Evolutionary conservation across 2,888 invertebrate species (phyloP).

Genomic region (Ceraclea dissimilis): DNA sequence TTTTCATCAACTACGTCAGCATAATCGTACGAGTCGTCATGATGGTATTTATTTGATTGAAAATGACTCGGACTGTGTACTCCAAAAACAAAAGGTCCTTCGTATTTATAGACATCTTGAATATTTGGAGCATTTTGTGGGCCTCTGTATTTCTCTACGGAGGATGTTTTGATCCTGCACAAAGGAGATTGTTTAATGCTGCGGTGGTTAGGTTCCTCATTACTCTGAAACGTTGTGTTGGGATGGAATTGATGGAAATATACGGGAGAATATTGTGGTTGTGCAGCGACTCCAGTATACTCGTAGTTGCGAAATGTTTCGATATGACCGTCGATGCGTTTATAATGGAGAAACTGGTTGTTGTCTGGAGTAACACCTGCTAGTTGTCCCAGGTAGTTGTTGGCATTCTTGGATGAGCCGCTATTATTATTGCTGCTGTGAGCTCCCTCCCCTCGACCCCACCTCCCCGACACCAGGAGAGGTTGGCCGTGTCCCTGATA

Average conservation of each 20-base stretch:
- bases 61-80: slow-evolving; percentile 50
- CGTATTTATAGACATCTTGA: slow-evolving; percentile 28
- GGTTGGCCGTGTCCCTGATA: slow-evolving; percentile 5
- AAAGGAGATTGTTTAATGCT: neutral
- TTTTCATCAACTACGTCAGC: slow-evolving; percentile 41
- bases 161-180: neutral
- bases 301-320: slow-evolving; percentile 8
- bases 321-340: slow-evolving; percentile 3
- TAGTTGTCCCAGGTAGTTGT: slow-evolving; percentile 1
- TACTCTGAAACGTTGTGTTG: neutral
- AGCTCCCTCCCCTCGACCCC: neutral
- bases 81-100: slow-evolving; percentile 57
- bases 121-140: neutral
- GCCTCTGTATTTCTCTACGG: too few relatives aligned
- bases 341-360: slow-evolving; percentile 9
- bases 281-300: neutral
- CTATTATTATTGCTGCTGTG: slow-evolving; percentile 13
- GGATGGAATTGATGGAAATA: neutral
- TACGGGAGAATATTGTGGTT: neutral
- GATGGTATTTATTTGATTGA: slow-evolving; percentile 37
- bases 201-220: neutral
- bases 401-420: slow-evolving; percentile 13
- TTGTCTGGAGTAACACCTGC: slow-evolving; percentile 13
- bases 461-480: neutral
- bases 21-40: slow-evolving; percentile 43